Evolutionary conservation across 2,888 invertebrate species (phyloP).

Genomic region (Synanthedon myopaeformis): DNA sequence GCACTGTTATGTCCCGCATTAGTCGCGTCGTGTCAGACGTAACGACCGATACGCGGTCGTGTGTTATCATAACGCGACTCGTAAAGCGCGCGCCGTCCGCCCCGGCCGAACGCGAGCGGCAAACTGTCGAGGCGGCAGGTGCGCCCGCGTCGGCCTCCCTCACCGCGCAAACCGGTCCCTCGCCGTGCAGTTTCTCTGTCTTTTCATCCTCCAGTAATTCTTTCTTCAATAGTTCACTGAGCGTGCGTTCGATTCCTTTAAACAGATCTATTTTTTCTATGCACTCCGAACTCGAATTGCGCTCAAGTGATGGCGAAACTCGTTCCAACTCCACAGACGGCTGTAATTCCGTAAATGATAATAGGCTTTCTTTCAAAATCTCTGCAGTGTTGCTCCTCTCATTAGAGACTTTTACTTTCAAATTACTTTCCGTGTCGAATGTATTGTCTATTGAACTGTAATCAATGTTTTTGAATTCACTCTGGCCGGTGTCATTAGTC

Average conservation of each 20-base stretch:
- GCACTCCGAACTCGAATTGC: slow-evolving; percentile 25
- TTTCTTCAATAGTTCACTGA: slow-evolving; percentile 68
- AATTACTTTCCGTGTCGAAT: slow-evolving; percentile 32
- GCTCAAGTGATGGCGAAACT: slow-evolving; percentile 7
- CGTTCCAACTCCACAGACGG: slow-evolving; percentile 41
- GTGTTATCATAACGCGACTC: slow-evolving; percentile 91
- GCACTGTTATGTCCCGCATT: slow-evolving; percentile 74
- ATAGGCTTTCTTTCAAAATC: slow-evolving; percentile 25
- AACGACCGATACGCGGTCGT: slow-evolving; percentile 81
- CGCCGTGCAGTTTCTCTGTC: slow-evolving; percentile 58
- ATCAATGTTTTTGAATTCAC: slow-evolving; percentile 44
- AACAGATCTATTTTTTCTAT: slow-evolving; percentile 61
- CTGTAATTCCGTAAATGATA: slow-evolving; percentile 29
- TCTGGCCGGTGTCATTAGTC: slow-evolving; percentile 38
- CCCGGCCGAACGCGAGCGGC: slow-evolving; percentile 67
- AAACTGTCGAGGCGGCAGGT: slow-evolving; percentile 53
- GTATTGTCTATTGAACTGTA: slow-evolving; percentile 45
- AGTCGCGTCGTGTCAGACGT: slow-evolving; percentile 81
- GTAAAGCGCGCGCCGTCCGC: slow-evolving; percentile 80
- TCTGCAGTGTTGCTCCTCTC: slow-evolving; percentile 26
- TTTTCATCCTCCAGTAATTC: slow-evolving; percentile 61
- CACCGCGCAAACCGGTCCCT: slow-evolving; percentile 53
- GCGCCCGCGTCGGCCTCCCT: slow-evolving; percentile 62
- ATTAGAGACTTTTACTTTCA: slow-evolving; percentile 48
- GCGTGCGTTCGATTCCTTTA: slow-evolving; percentile 66